These are phyloP conservation scores for Pholis gunnellus DNA, from an alignment of 2,113 vertebrate species.

Conservation along the genomic window DNA sequence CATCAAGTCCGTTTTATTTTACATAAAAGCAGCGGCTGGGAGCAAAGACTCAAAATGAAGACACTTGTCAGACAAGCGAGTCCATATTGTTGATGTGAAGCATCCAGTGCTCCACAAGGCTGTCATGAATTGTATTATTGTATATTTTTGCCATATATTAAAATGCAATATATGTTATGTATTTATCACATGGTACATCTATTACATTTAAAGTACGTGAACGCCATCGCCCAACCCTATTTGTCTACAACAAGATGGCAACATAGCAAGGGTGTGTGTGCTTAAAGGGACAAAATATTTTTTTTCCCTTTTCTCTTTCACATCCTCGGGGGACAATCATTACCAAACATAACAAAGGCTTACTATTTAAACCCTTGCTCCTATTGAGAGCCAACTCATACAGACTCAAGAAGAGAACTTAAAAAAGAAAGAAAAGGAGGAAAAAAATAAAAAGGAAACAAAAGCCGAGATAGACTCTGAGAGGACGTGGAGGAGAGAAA, in stretches of 20 bases:
- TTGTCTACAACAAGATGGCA: background rate
- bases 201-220: background rate
- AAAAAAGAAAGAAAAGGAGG: conserved; percentile 50
- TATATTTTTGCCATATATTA: background rate
- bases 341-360: conserved; percentile 75
- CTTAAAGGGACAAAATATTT: conserved; percentile 36
- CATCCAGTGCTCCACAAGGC: background rate
- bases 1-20: background rate
- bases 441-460: conserved; percentile 55
- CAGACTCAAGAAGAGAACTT: conserved; percentile 54
- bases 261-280: conserved; percentile 14
- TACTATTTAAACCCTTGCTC: conserved; percentile 82
- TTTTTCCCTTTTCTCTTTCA: conserved; percentile 54
- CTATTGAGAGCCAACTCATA: conserved; percentile 68
- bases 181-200: background rate
- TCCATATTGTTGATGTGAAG: background rate
- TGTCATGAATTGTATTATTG: background rate
- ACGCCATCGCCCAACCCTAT: background rate
- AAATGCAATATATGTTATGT: background rate
- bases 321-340: conserved; percentile 74
- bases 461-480: conserved; percentile 60
- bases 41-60: conserved; percentile 20
- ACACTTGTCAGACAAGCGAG: background rate
- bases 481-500: conserved; percentile 64
- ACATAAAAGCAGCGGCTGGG: conserved; percentile 4